Conservation (phyloP, 2,888 invertebrate species). For the Leucophenga maculata region DNA sequence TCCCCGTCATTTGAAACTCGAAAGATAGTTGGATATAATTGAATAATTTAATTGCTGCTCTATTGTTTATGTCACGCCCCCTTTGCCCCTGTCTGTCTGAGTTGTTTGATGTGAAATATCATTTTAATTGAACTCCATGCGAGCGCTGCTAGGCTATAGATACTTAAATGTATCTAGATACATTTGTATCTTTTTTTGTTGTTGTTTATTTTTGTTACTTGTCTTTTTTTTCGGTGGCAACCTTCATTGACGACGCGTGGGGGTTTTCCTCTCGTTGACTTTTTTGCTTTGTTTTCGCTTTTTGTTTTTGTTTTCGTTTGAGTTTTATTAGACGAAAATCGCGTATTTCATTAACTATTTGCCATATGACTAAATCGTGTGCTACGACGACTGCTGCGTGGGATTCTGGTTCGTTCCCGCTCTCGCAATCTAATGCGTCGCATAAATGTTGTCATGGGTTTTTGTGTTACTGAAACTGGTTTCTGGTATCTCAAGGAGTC, state of each 20-base stretch:
- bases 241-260: slow-evolving; percentile 59
- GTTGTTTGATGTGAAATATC: slow-evolving; percentile 58
- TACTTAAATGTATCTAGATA: neutral
- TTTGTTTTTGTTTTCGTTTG: slow-evolving; percentile 3
- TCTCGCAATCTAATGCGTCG: slow-evolving; percentile 42
- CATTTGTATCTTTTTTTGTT: slow-evolving; percentile 5
- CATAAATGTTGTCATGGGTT: slow-evolving; percentile 45
- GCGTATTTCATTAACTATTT: slow-evolving; percentile 61
- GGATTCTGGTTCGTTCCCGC: slow-evolving; percentile 49
- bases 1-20: slow-evolving; percentile 48
- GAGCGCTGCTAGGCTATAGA: too few species aligned
- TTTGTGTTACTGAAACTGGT: slow-evolving; percentile 51
- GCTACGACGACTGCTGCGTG: slow-evolving; percentile 53
- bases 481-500: slow-evolving; percentile 58
- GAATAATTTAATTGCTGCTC: slow-evolving; percentile 61
- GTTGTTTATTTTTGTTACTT: too few species aligned
- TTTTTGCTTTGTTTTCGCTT: slow-evolving; percentile 4
- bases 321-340: slow-evolving; percentile 59
- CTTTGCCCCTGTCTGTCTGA: slow-evolving; percentile 49
- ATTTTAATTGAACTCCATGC: slow-evolving; percentile 52
- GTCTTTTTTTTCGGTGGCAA: slow-evolving; percentile 37
- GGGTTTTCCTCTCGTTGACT: slow-evolving; percentile 48
- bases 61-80: slow-evolving; percentile 42
- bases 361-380: slow-evolving; percentile 37
- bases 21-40: slow-evolving; percentile 23